Percentiles rank a stretch among this genome's conserved stretches.
Conservation (phyloP, 2,797 vertebrate genomes). For the Botia almorhae region DNA sequence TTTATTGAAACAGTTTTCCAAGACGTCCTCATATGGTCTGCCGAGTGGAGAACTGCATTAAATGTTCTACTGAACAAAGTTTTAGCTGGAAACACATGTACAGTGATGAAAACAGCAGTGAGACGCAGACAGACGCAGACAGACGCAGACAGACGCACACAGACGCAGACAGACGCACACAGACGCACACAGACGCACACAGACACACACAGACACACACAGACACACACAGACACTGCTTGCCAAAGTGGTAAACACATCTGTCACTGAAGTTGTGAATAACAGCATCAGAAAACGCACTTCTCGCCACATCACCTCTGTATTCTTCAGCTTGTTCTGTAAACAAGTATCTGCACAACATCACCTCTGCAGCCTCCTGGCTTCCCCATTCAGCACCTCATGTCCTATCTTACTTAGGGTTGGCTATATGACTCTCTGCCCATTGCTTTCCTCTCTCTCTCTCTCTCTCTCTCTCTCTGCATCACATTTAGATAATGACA, state of each 20-base stretch:
- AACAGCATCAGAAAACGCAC: not conserved
- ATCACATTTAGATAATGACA: conserved; percentile 8
- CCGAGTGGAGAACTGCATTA: not conserved
- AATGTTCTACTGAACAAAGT: not conserved
- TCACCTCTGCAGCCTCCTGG: conserved; percentile 18
- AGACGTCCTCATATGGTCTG: not conserved
- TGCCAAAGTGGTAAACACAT: conserved; percentile 34
- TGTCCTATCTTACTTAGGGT: conserved; percentile 28
- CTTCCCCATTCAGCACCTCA: conserved; percentile 27
- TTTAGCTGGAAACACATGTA: not conserved
- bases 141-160: too few relatives aligned
- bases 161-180: too few relatives aligned
- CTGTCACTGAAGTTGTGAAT: conserved; percentile 34
- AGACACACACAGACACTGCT: conserved; percentile 32
- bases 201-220: conserved; percentile 13
- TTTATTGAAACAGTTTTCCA: not conserved
- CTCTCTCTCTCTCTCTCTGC: not conserved
- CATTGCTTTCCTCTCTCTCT: conserved; percentile 17
- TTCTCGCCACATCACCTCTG: conserved; percentile 1
- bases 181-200: too few relatives aligned
- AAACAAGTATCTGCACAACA: conserved; percentile 25
- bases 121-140: too few relatives aligned
- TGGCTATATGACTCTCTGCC: conserved; percentile 44
- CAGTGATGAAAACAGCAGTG: not conserved
- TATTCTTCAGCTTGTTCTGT: conserved; percentile 8